Evolutionary conservation across 2,113 vertebrate species (phyloP).

Genomic region (Charadrius vociferus): DNA sequence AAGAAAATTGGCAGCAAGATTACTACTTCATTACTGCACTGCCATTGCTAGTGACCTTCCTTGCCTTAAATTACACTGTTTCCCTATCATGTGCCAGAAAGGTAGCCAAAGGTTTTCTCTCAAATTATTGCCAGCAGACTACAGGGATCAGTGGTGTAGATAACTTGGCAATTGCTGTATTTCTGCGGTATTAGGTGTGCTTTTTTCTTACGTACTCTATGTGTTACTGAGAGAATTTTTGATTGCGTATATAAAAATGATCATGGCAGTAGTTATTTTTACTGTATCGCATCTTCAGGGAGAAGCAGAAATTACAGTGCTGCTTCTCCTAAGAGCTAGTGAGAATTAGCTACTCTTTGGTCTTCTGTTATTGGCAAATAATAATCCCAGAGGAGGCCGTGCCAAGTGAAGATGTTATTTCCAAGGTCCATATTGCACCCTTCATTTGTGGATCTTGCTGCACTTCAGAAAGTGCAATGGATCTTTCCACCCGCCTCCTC

Average conservation of each 20-base stretch:
- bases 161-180: neutral
- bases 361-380: neutral
- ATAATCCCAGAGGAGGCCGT: neutral
- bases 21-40: neutral
- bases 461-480: neutral
- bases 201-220: neutral
- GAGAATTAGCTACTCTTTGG: slow-evolving; percentile 8
- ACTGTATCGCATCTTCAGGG: neutral
- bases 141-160: neutral
- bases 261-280: slow-evolving; percentile 21
- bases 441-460: neutral
- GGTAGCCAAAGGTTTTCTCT: neutral
- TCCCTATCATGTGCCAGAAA: neutral
- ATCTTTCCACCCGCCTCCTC: neutral
- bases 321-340: neutral
- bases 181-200: neutral
- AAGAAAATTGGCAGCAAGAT: neutral
- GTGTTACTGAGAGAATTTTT: neutral
- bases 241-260: neutral
- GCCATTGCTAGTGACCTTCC: neutral
- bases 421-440: neutral
- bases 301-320: slow-evolving; percentile 4
- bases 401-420: slow-evolving; percentile 5
- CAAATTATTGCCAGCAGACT: neutral
- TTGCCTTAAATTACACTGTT: slow-evolving; percentile 9